Evolutionary conservation across 2,888 invertebrate genomes (phyloP).

Genomic region (Sicus ferrugineus): DNA sequence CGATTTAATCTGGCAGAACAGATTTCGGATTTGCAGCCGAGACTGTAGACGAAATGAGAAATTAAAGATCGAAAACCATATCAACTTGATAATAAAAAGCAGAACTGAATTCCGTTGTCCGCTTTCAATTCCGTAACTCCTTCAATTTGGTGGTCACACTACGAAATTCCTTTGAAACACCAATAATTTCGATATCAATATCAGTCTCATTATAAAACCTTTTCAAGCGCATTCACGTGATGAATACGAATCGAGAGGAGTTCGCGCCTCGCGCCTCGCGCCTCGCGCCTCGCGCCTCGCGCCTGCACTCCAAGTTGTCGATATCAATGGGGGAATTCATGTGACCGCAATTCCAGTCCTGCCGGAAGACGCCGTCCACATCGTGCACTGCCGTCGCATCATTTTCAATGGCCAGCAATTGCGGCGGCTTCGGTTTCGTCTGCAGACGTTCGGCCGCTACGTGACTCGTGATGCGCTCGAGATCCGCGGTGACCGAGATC

Average conservation of each 20-base stretch:
- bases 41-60: neutral
- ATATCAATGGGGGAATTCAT: neutral
- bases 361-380: neutral
- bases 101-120: no score
- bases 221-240: neutral
- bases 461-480: neutral
- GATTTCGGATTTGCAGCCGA: neutral
- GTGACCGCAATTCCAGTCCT: neutral
- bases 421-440: slow-evolving; percentile 21
- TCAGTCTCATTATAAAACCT: neutral
- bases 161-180: neutral
- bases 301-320: neutral
- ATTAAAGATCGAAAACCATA: neutral
- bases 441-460: slow-evolving; percentile 17
- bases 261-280: neutral
- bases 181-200: neutral
- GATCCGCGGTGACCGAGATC: neutral
- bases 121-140: no score
- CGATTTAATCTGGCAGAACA: neutral
- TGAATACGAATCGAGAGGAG: neutral
- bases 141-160: neutral
- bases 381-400: slow-evolving; percentile 13
- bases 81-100: neutral
- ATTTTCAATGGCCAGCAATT: slow-evolving; percentile 38
- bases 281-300: neutral